Base-by-base conservation (phyloP, 2,113 vertebrate genomes). In the Camelus bactrianus region DNA sequence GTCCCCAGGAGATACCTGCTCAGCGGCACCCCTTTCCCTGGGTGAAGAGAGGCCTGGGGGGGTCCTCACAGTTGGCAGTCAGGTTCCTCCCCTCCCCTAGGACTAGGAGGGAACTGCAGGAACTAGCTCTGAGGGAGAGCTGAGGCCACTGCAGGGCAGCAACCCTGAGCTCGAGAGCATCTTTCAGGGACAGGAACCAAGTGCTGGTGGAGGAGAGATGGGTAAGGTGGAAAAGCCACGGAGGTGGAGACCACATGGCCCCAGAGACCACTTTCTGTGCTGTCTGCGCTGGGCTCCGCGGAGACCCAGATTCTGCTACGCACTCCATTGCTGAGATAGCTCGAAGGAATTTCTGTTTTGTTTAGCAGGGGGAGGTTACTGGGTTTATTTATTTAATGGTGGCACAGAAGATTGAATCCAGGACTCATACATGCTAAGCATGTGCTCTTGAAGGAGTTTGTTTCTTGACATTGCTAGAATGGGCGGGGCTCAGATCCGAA, bases 401-500 rank as follows among this genome's bases (percentile, higher is more conserved):
- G 38, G 38, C 38, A 42, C 38, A 42, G 38, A 42, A 5, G 38
- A 42, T 42, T 42, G 38, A 42, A 42, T 42, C 38, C 38, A 42
- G 38, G 38, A 42, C 38, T 42, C 38, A 42, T 42, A 42, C 38
- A 42, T 42, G 38, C 38, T 42, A 42, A 42, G 38, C 38, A 42
- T 42, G 38, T 5, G 38, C 38, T 42, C 38, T 42, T 42, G 38
- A 42, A 42, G 38, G 0, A 46, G 13, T 24, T 69, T 38, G 10
- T 42, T 42, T 75, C 88, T 95, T 69, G 65, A 35, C 20, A 26
- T 79, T 75, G 46, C 50, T 54, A 54, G 42, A 38, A 19, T 15
- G 38, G 86, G 65, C 0, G 6, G 73, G 75, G 16, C 75, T 80
- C 2, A 0, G 72, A 79, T 87, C 69, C 96, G 96, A 98, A 96